phyloP scores from a whole-genome alignment of 1,140 invertebrate genomes.

The Eupristina koningsbergeri region DNA sequence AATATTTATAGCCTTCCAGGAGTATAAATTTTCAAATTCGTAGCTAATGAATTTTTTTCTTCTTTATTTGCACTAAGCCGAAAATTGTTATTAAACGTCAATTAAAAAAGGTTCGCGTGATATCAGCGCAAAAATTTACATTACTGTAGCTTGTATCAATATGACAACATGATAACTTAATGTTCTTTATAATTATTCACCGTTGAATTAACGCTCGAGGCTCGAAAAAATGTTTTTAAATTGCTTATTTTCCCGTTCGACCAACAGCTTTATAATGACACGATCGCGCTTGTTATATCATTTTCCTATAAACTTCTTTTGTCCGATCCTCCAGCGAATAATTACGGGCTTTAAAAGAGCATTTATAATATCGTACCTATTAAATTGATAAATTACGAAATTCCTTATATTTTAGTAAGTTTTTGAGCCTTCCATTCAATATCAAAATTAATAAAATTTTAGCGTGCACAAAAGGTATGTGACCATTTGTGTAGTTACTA shows the following conservation, averaged over 20 bases:
- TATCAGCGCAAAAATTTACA: neutral
- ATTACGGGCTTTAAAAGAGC: conserved; percentile 33
- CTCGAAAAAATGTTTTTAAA: conserved; percentile 41
- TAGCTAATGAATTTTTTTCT: too few relatives aligned
- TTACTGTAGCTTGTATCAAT: neutral
- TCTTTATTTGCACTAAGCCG: neutral
- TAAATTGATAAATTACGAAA: conserved; percentile 45
- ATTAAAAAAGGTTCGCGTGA: neutral
- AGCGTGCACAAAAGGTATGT: neutral
- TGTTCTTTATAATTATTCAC: conserved; percentile 28
- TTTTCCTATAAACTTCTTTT: conserved; percentile 42
- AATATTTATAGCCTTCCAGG: too few relatives aligned
- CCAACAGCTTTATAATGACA: conserved; percentile 38
- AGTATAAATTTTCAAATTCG: too few relatives aligned
- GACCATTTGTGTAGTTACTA: neutral
- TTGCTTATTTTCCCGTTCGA: conserved; percentile 30
- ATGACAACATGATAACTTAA: conserved; percentile 29
- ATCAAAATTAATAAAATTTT: conserved; percentile 18
- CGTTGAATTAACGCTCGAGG: conserved; percentile 19
- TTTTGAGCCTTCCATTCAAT: neutral
- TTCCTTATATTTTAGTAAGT: conserved; percentile 28
- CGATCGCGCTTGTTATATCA: conserved; percentile 41
- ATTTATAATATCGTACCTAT: conserved; percentile 34
- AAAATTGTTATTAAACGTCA: conserved; percentile 3
- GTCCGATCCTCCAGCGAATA: conserved; percentile 36